These are phyloP conservation scores for Copidosoma floridanum DNA, from an alignment of 1,140 invertebrate species.

Conservation along the genomic window DNA sequence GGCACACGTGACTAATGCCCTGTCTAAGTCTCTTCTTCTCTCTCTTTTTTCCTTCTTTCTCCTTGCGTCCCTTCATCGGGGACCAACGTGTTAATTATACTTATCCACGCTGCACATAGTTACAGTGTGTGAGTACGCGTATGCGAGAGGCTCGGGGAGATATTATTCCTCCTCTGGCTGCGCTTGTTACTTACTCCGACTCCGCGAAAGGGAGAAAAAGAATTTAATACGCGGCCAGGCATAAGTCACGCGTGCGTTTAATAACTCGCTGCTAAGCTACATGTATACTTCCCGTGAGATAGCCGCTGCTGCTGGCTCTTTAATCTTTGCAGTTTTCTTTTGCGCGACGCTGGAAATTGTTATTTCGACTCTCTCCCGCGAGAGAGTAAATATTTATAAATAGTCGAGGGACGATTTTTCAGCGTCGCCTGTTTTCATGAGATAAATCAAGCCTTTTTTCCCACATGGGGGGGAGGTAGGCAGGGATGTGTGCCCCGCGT, in stretches of 20 bases:
- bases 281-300: too few relatives aligned
- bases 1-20: constrained; percentile 7
- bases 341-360: not conserved
- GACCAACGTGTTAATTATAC: constrained; percentile 23
- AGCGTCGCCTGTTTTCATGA: not conserved
- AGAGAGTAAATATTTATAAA: not conserved
- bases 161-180: not conserved
- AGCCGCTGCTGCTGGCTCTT: not conserved
- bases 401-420: not conserved
- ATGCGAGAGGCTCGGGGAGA: too few relatives aligned
- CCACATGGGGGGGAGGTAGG: not conserved
- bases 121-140: too few relatives aligned
- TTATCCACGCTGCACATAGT: not conserved
- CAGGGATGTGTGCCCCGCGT: too few relatives aligned
- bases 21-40: too few relatives aligned
- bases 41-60: too few relatives aligned
- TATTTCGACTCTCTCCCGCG: too few relatives aligned
- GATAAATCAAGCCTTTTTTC: not conserved
- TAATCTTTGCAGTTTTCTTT: not conserved
- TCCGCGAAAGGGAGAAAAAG: not conserved
- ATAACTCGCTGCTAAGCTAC: too few relatives aligned
- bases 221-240: constrained; percentile 3
- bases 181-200: not conserved
- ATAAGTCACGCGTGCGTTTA: constrained; percentile 10
- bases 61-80: not conserved